Conservation (phyloP, 2,113 vertebrate genomes). For the Redunca redunca region DNA sequence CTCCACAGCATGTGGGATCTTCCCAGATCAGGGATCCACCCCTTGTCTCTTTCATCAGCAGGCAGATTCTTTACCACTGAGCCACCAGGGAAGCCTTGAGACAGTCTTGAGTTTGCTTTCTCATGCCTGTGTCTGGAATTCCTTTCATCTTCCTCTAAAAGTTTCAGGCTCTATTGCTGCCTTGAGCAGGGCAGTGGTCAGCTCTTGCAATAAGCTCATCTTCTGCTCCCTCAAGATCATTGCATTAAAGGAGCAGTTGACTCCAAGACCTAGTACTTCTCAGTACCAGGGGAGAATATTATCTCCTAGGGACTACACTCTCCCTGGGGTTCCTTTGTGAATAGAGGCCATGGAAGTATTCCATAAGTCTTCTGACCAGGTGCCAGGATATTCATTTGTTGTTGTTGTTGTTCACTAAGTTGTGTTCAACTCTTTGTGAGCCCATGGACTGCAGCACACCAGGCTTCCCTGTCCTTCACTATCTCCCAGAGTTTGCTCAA, state of each 20-base stretch:
- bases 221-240: neutral
- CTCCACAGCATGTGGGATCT: neutral
- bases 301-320: neutral
- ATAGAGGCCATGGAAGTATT: neutral
- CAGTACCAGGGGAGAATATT: neutral
- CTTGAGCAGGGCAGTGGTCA: neutral
- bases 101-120: neutral
- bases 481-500: neutral
- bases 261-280: neutral
- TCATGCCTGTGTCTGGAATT: neutral
- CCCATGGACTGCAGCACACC: neutral
- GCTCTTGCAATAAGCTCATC: neutral
- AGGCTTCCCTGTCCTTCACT: neutral
- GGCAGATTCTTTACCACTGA: neutral
- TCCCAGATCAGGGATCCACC: neutral
- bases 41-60: neutral
- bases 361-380: neutral
- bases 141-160: neutral
- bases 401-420: neutral
- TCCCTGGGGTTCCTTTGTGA: neutral
- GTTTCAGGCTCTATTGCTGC: neutral
- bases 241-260: constrained; percentile 19
- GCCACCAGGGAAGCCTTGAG: neutral
- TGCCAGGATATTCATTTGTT: neutral
- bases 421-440: neutral